A percentile compares a stretch with the other conserved stretches of the same genome.
Conservation (phyloP, 2,888 invertebrate species). For the Agrenia bidenticulata region DNA sequence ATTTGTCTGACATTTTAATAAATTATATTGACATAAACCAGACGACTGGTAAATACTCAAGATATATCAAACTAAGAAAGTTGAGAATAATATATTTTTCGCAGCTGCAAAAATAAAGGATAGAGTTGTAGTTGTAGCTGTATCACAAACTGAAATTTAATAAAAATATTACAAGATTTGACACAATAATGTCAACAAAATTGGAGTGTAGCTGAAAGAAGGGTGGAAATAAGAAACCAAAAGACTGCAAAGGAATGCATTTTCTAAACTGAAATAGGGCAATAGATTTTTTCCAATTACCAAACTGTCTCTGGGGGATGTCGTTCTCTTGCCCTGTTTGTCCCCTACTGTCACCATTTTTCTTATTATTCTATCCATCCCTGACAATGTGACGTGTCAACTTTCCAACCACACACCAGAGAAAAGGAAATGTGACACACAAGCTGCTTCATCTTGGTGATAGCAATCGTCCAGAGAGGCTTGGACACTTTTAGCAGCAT, state of each 20-base stretch:
- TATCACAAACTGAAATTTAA: background rate
- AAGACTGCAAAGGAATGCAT: too few species aligned
- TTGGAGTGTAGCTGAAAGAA: background rate
- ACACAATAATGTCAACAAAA: background rate
- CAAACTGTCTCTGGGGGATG: constrained; percentile 3
- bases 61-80: too few species aligned
- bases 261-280: background rate
- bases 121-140: background rate
- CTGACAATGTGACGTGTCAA: constrained; percentile 1
- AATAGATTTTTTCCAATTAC: constrained; percentile 4
- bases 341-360: constrained; percentile 3
- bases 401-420: background rate
- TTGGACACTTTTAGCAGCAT: too few species aligned
- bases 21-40: too few species aligned
- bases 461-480: too few species aligned
- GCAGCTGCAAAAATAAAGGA: too few species aligned
- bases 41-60: too few species aligned
- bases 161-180: background rate
- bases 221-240: too few species aligned
- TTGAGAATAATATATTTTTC: too few species aligned
- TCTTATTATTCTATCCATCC: background rate
- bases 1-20: too few species aligned
- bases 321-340: constrained; percentile 1
- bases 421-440: too few species aligned
- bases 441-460: too few species aligned